Conservation (phyloP, 2,888 invertebrate species). For the Scrobipalpa costella region DNA sequence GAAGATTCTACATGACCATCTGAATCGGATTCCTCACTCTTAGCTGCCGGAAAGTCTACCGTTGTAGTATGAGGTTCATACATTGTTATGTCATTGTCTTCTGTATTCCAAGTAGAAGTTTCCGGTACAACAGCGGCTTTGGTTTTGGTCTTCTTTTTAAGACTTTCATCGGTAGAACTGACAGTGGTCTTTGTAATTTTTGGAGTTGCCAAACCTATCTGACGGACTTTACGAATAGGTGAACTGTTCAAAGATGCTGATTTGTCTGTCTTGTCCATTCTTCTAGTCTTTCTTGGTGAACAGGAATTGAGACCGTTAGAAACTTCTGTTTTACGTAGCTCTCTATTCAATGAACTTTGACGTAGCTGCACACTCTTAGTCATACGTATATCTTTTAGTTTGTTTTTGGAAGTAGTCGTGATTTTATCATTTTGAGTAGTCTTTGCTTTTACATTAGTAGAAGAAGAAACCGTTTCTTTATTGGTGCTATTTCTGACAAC, state of each 20-base stretch:
- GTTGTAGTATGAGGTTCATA: conserved; percentile 74
- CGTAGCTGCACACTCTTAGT: conserved; percentile 64
- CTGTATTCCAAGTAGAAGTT: conserved; percentile 53
- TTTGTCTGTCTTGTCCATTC: conserved; percentile 73
- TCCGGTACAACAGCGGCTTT: conserved; percentile 57
- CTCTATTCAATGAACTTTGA: conserved; percentile 71
- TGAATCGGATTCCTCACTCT: conserved; percentile 71
- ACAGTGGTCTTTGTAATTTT: conserved; percentile 56
- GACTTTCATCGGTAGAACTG: conserved; percentile 67
- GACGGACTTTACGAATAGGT: conserved; percentile 73
- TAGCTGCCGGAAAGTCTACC: conserved; percentile 60
- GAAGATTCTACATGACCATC: conserved; percentile 69
- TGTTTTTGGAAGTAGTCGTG: conserved; percentile 55
- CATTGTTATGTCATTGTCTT: conserved; percentile 74
- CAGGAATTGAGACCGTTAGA: conserved; percentile 68
- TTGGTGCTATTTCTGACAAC: conserved; percentile 63
- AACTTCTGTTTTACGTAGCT: conserved; percentile 61
- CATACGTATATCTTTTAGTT: conserved; percentile 60
- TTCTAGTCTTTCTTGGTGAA: conserved; percentile 71
- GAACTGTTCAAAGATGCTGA: conserved; percentile 73
- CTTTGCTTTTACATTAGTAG: conserved; percentile 52
- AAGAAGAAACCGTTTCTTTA: conserved; percentile 63
- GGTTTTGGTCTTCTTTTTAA: conserved; percentile 57
- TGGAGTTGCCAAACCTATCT: conserved; percentile 60
- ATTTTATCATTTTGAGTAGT: conserved; percentile 59